Evolutionary conservation across 1,140 invertebrate species (phyloP).

Genomic region (Lepidurus arcticus): DNA sequence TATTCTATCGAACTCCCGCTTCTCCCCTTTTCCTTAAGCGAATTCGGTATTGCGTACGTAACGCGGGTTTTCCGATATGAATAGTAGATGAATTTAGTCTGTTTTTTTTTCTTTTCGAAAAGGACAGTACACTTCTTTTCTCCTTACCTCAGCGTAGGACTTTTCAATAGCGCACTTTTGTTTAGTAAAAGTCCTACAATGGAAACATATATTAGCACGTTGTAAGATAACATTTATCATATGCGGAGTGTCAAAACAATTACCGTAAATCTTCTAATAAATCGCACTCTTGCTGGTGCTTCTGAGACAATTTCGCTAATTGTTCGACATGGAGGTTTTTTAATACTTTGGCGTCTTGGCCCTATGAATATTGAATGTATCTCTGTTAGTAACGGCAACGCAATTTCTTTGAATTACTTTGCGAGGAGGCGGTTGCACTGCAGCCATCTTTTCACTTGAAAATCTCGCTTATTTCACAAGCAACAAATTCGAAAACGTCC

Average conservation of each 20-base stretch:
- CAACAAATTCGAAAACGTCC: background rate
- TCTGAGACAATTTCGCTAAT: slow-evolving; percentile 79
- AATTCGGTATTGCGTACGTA: too few relatives aligned
- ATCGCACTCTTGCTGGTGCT: slow-evolving; percentile 94
- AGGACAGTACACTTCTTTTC: background rate
- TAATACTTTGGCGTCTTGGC: slow-evolving; percentile 79
- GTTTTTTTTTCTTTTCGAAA: too few relatives aligned
- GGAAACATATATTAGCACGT: slow-evolving; percentile 24
- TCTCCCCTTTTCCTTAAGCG: too few relatives aligned
- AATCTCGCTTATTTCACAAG: background rate
- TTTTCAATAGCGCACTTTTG: slow-evolving; percentile 89
- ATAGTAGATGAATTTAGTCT: too few relatives aligned
- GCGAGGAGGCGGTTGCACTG: slow-evolving; percentile 41
- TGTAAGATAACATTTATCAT: slow-evolving; percentile 23
- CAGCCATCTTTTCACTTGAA: slow-evolving; percentile 16
- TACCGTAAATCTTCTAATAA: slow-evolving; percentile 81
- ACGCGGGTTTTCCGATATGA: too few relatives aligned
- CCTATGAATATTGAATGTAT: slow-evolving; percentile 54
- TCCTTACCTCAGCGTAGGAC: slow-evolving; percentile 82
- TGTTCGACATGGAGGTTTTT: slow-evolving; percentile 90
- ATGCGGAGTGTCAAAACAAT: too few relatives aligned
- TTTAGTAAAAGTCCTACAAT: slow-evolving; percentile 74
- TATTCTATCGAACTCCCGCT: background rate
- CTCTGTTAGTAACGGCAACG: slow-evolving; percentile 35
- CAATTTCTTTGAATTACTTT: slow-evolving; percentile 38